These are phyloP conservation scores for Caenorhabditis sp. DNA, from an alignment of 2,888 invertebrate genomes.

Conservation along the genomic window DNA sequence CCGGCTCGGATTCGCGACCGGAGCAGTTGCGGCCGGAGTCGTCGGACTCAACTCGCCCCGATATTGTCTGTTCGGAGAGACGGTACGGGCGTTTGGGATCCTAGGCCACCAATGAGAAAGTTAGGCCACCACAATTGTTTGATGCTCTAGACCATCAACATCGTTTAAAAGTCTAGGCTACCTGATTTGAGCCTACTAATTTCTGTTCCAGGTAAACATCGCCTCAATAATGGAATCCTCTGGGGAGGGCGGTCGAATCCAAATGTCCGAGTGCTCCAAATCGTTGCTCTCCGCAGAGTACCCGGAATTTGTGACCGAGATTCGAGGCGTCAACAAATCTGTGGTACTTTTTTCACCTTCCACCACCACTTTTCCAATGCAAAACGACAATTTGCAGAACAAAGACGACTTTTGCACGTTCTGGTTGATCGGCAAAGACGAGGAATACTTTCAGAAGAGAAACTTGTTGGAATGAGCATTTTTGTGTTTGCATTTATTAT, in stretches of 20 bases:
- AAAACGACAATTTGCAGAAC: constrained; percentile 10
- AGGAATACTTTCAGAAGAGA: constrained; percentile 41
- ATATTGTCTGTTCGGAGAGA: constrained; percentile 71
- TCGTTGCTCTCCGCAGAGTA: constrained; percentile 54
- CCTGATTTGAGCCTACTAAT: neutral
- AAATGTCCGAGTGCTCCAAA: constrained; percentile 59
- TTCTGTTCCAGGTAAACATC: constrained; percentile 59
- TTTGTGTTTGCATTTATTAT: neutral
- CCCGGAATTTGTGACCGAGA: constrained; percentile 59
- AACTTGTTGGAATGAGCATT: too few relatives aligned
- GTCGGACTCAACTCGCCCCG: constrained; percentile 63
- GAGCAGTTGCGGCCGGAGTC: constrained; percentile 66
- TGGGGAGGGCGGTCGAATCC: constrained; percentile 59
- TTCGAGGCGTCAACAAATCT: constrained; percentile 57
- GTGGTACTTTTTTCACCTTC: too few relatives aligned
- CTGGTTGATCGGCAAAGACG: constrained; percentile 50
- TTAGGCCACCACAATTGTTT: neutral
- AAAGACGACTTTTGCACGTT: constrained; percentile 35
- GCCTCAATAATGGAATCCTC: constrained; percentile 66
- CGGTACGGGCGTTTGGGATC: constrained; percentile 33
- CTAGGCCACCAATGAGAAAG: neutral
- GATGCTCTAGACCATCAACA: neutral
- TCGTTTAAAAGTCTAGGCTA: neutral
- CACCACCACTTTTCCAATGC: neutral
- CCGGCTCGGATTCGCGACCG: constrained; percentile 63